These are phyloP conservation scores for Takifugu bimaculatus DNA, from an alignment of 2,113 vertebrate genomes.

Conservation along the genomic window DNA sequence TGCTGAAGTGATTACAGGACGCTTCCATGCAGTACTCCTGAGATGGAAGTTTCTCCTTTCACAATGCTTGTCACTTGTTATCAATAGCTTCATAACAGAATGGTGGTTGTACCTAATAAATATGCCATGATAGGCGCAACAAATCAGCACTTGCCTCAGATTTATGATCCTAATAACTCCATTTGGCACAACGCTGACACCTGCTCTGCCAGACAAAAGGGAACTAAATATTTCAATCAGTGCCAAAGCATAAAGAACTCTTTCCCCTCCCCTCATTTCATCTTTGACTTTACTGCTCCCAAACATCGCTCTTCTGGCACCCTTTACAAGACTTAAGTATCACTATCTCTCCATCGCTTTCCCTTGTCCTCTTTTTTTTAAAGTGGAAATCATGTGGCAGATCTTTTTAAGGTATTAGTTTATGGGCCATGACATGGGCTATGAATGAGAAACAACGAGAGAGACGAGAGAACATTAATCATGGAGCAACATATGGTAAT, in stretches of 20 bases:
- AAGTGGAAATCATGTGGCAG: slow-evolving; percentile 81
- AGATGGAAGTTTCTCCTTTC: slow-evolving; percentile 25
- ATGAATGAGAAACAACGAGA: slow-evolving; percentile 81
- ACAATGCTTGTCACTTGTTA: slow-evolving; percentile 60
- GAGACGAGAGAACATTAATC: slow-evolving; percentile 74
- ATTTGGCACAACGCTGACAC: slow-evolving; percentile 69
- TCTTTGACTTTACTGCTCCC: slow-evolving; percentile 53
- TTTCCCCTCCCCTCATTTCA: slow-evolving; percentile 52
- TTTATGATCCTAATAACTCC: slow-evolving; percentile 69
- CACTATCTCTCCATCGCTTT: slow-evolving; percentile 40
- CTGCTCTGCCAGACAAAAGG: slow-evolving; percentile 62
- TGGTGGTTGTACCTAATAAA: slow-evolving; percentile 61
- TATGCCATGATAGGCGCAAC: slow-evolving; percentile 60
- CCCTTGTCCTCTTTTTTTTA: slow-evolving; percentile 54
- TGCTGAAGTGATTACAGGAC: slow-evolving; percentile 2
- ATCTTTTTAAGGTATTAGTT: slow-evolving; percentile 90
- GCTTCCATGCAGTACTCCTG: not conserved
- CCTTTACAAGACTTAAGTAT: slow-evolving; percentile 52
- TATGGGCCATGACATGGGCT: slow-evolving; percentile 99
- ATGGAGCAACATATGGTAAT: slow-evolving; percentile 70
- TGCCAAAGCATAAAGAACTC: slow-evolving; percentile 48
- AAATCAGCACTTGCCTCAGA: slow-evolving; percentile 59
- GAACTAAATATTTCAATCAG: slow-evolving; percentile 67
- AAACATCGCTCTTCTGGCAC: slow-evolving; percentile 36
- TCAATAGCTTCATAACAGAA: slow-evolving; percentile 63